Percentiles rank a stretch among this genome's conserved stretches.
Conservation (phyloP, 2,113 vertebrate species). For the Eptesicus fuscus region DNA sequence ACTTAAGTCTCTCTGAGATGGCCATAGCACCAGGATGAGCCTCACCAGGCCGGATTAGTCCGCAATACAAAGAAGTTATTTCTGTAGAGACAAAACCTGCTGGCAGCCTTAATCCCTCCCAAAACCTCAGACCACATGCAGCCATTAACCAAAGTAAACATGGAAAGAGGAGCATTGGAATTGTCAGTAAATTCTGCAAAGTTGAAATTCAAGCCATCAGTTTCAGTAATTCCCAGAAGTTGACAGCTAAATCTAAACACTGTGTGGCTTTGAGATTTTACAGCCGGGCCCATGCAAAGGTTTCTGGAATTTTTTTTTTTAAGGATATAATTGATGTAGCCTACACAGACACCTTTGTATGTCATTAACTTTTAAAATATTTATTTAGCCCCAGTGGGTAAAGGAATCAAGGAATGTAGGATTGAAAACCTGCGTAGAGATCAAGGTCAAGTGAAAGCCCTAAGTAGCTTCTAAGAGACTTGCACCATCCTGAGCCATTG, state of each 20-base stretch:
- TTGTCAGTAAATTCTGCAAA: not conserved
- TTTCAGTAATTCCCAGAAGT: conserved; percentile 24
- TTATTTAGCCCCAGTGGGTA: not conserved
- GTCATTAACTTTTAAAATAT: not conserved
- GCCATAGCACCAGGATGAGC: not conserved
- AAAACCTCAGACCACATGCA: conserved; percentile 49
- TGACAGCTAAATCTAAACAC: not conserved
- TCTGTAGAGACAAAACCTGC: not conserved
- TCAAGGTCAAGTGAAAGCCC: conserved; percentile 38
- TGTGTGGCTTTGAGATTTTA: not conserved
- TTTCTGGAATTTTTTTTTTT: not conserved
- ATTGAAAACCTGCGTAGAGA: not conserved
- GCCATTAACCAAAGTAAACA: conserved; percentile 44
- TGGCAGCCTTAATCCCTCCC: not conserved
- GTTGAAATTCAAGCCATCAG: not conserved
- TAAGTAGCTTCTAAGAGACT: not conserved
- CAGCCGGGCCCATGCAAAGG: not conserved
- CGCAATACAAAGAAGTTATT: conserved; percentile 29
- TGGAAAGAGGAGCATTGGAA: not conserved
- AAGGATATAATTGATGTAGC: not conserved
- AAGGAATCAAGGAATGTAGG: not conserved
- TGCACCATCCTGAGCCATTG: not conserved
- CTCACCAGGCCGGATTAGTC: not conserved
- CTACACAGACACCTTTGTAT: not conserved
- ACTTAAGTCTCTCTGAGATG: not conserved